Evolutionary conservation across 2,797 vertebrate genomes (phyloP).

Genomic region (Hydrophis major): DNA sequence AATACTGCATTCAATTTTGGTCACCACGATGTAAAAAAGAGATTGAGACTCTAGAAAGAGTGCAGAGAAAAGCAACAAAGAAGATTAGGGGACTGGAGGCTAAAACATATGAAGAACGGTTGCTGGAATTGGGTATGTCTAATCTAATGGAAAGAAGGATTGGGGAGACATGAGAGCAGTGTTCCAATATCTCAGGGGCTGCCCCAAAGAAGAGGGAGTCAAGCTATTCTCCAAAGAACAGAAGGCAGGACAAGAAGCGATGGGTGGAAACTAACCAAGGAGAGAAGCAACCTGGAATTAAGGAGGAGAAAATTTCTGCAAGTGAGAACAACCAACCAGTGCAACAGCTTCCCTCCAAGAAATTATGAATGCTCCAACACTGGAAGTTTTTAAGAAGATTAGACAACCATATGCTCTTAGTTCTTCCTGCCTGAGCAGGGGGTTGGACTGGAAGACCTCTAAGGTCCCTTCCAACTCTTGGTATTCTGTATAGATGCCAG

Average conservation of each 20-base stretch:
- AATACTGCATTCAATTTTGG: background rate
- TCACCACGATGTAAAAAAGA: background rate
- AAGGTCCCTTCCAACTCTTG: background rate
- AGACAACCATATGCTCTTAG: background rate
- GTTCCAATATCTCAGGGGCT: background rate
- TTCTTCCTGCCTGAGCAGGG: background rate
- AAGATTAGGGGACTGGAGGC: background rate
- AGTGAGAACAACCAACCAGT: background rate
- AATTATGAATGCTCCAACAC: background rate
- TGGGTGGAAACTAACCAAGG: rapidly evolving
- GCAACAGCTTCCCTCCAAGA: background rate
- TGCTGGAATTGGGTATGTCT: background rate
- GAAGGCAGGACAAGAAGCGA: background rate
- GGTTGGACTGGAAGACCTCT: background rate
- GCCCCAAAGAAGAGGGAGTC: background rate
- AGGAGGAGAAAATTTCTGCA: background rate
- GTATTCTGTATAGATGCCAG: background rate
- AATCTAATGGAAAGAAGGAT: background rate
- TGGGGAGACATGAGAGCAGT: background rate
- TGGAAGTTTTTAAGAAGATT: background rate
- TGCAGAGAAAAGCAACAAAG: background rate
- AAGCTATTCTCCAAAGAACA: background rate
- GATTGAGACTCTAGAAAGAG: background rate
- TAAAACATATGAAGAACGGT: background rate
- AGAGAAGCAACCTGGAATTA: background rate